A percentile compares a stretch with the other conserved stretches of the same genome.
Evolutionary conservation across 1,140 invertebrate genomes (phyloP).

Genomic region (Drosophila melanica): DNA sequence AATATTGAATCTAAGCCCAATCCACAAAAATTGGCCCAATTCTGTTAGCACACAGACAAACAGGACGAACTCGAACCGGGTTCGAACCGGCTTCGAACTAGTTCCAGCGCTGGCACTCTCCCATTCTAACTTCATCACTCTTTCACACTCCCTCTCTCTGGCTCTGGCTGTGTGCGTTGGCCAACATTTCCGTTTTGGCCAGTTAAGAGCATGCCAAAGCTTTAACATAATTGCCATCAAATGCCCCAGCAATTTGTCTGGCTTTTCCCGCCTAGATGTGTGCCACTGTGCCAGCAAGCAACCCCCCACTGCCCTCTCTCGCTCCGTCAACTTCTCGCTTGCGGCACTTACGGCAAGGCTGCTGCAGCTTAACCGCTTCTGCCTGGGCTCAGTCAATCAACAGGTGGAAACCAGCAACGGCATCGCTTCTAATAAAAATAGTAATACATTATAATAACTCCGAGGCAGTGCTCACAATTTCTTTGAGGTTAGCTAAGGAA

Average conservation of each 20-base stretch:
- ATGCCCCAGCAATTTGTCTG: constrained; percentile 43
- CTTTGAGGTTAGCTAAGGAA: not conserved
- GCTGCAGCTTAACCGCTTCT: not conserved
- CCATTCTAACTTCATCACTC: not conserved
- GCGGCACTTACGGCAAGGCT: not conserved
- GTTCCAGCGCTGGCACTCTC: not conserved
- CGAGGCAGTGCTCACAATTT: not conserved
- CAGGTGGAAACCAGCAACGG: constrained; percentile 6
- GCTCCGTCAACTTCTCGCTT: no score
- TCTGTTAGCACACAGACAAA: not conserved
- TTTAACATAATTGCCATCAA: constrained; percentile 43
- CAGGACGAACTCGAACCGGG: constrained; percentile 30
- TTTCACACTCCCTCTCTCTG: not conserved
- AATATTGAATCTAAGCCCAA: not conserved
- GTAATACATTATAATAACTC: not conserved
- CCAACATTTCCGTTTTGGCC: constrained; percentile 5
- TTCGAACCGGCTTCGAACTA: constrained; percentile 38
- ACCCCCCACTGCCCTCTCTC: no score
- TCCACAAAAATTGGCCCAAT: not conserved
- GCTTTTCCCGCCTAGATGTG: constrained; percentile 21
- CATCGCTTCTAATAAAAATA: not conserved
- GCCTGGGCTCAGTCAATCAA: not conserved
- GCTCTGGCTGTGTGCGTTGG: not conserved
- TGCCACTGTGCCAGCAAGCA: constrained; percentile 18
- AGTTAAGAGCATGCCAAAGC: constrained; percentile 33